phyloP scores from a whole-genome alignment of 2,113 vertebrate genomes.

The Arothron firmamentum region DNA sequence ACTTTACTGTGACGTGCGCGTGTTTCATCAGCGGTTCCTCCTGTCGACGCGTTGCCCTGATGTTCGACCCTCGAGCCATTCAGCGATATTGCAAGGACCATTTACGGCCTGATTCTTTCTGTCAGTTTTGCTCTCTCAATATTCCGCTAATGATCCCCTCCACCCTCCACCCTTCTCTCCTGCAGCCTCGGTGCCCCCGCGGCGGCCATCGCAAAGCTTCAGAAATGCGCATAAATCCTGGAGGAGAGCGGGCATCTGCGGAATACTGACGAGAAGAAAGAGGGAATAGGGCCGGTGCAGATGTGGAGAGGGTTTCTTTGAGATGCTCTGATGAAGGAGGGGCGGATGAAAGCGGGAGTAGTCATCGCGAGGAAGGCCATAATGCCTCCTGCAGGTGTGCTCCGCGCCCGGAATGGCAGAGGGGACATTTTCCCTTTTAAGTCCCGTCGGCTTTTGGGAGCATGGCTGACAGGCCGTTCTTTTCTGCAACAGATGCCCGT shows the following conservation, averaged over 20 bases:
- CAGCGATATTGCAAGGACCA: conserved; percentile 46
- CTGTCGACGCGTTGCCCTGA: conserved; percentile 24
- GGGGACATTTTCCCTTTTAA: conserved; percentile 22
- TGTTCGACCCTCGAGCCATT: conserved; percentile 56
- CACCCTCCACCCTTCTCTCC: conserved; percentile 14
- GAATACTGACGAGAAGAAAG: neutral
- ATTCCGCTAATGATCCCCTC: conserved; percentile 36
- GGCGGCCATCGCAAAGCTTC: conserved; percentile 56
- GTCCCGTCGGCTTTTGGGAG: conserved; percentile 23
- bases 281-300: conserved; percentile 15
- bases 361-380: conserved; percentile 28
- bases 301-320: conserved; percentile 21
- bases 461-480: conserved; percentile 34
- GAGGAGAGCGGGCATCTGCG: neutral
- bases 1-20: too few species aligned
- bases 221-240: conserved; percentile 23
- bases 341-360: conserved; percentile 38
- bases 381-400: conserved; percentile 34
- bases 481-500: conserved; percentile 38
- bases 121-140: conserved; percentile 48
- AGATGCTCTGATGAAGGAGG: conserved; percentile 30
- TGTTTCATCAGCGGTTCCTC: too few species aligned
- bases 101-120: conserved; percentile 55
- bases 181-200: conserved; percentile 43
- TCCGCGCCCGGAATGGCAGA: conserved; percentile 31